Base-by-base conservation (phyloP, 1,140 invertebrate species). In the Microplitis demolitor region DNA sequence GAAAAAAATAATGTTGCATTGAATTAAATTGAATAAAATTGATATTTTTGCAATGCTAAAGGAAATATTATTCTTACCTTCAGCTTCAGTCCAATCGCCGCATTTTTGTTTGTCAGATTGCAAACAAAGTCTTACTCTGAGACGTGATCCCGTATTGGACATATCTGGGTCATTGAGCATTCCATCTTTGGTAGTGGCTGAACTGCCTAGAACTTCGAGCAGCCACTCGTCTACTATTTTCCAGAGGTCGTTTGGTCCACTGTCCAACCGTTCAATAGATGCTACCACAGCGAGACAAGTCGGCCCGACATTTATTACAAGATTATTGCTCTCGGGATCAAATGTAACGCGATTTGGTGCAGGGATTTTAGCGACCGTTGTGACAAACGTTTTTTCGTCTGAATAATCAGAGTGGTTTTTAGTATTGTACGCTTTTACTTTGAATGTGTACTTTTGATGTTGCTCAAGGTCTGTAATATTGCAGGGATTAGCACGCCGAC, bases 371-470 rank as follows among this genome's bases (percentile, higher is more conserved):
- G 96, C 94, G 1, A 96, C 93, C 68, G 93, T 91, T 0, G 95
- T 97, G 0, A 91, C 92, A 4, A 91, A 91, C 9, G 90, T 88
- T 1, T 95, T 90, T 81, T 95, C 93, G 70, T 94, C 92, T 0
- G 95, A 96, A 80, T 93, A 95, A 69, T 95, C 93, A 34, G 94
- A 96, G 62, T 91, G 91, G 8, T 94, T 94, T 82, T 94, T 94
- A 0, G 93, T 92, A 79, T 96, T 97, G 69, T 93, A 89, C 0
- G 95, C 95, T 87, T 95, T 95, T 24, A 96, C 91, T 88, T 94
- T 95, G 81, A 96, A 95, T 0, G 91, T 87, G 79, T 96, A 96
- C 6, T 89, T 91, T 77, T 94, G 93, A 80, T 96, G 93, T 78
- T 96, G 95, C 8, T 95, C 93, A 2, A 97, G 86, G 33, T 90